Evolutionary conservation across 2,888 invertebrate genomes (phyloP), one percentile per base, ranked within the genome.

Genomic region (Nycteola revayana): DNA sequence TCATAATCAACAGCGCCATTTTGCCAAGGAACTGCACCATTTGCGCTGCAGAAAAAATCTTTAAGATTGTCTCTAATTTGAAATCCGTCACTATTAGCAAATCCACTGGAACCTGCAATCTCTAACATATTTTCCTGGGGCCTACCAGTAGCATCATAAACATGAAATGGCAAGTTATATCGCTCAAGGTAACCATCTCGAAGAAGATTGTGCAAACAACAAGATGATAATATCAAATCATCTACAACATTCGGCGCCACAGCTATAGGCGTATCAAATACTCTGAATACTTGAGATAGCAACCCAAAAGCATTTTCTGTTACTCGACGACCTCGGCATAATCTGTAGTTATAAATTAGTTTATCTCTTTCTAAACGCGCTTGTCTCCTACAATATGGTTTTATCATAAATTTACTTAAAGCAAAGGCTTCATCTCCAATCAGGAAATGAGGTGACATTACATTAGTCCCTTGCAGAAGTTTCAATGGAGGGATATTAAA

Each of bases 401-500:
- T 21, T 7, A 21, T 21, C 7, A 21, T 5, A 21, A 5, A 5
- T 21, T n/a, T 21, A 2, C 7, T 11, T 11, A 27, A 17, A n/a
- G 27, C 7, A 17, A 27, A 27, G 2, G 27, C 27, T 8, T 27
- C 17, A 7, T 27, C 27, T 3, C n/a, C 17, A 35, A 35, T 28
- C 28, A 9, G 9, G 9, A 24, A 24, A 39, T 42, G 39, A 23
- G 47, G 42, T 31, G 42, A 29, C 23, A 25, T 37, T 38, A 45
- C 29, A 28, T 46, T 35, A 24, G 38, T 36, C 31, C 29, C 21
- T 32, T 41, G 46, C 23, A 42, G 32, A 43, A 9, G 17, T 37
- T 49, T 44, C 32, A 43, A 33, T 36, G 20, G 28, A 24, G 37
- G 37, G 32, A 49, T 25, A 36, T 45, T 8, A 27, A 8, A 17